Evolutionary conservation across 2,888 invertebrate genomes (phyloP), one percentile per base, ranked within the genome.

Genomic region (Tanypteryx hageni): DNA sequence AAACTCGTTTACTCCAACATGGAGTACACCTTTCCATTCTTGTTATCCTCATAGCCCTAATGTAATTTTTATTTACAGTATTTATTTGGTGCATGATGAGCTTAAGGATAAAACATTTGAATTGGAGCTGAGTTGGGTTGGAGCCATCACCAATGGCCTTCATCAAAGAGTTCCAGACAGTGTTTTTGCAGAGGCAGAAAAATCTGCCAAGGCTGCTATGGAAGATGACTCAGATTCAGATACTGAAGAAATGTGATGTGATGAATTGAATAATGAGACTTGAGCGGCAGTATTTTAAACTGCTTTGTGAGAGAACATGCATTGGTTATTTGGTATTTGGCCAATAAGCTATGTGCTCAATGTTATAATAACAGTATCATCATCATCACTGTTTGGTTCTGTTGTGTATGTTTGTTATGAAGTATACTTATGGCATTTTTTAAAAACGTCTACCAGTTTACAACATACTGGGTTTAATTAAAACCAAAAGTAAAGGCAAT

Each of bases 31-130:
- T n/a, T n/a, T n/a, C n/a, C n/a, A 44, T 44, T 44, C 3, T 44
- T 44, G 1, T 44, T 44, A 44, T 44, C 44, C 44, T 44, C 44
- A 44, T 44, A 44, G 44, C 44, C 44, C 5, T 44, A 44, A 44
- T 44, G 5, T 44, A 44, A 44, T 44, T 44, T 44, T 44, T 44
- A 44, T 44, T 44, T 44, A 44, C 95, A 98, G 98, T 93, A 97
- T 98, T 94, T 98, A 98, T 94, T 95, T 98, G 92, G 98, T 98
- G 0, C 98, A 98, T 94, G 98, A 98, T 94, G 98, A 99, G 95
- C 96, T 99, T 9, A 99, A 99, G 95, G 98, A 99, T 95, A 98
- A 99, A 95, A 97, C 98, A 94, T 99, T 99, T 95, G 99, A 99
- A 94, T 95, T 99, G 94, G 99, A 99, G 95, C 96, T 99, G 94